Evolutionary conservation across 2,797 vertebrate species (phyloP).

Genomic region (Parauchenoglanis ngamensis): DNA sequence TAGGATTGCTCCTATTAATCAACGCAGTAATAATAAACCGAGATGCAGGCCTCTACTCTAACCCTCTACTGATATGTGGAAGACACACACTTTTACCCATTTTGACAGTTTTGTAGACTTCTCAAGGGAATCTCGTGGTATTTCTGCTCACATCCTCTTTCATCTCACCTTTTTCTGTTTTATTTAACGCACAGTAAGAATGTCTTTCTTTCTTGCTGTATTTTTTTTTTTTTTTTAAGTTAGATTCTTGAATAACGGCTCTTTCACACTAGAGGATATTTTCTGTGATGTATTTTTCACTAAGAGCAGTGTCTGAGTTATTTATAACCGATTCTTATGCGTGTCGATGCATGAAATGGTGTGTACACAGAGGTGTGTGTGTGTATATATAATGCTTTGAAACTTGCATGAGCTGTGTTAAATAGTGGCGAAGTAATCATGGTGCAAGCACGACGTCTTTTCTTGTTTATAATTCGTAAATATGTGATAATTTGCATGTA

Average conservation of each 20-base stretch:
- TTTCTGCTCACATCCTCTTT: constrained; percentile 60
- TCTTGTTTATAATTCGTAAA: too few relatives aligned
- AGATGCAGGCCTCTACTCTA: constrained; percentile 65
- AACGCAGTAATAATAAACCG: constrained; percentile 78
- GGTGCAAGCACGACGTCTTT: too few relatives aligned
- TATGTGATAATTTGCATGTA: too few relatives aligned
- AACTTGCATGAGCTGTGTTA: too few relatives aligned
- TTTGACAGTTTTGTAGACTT: constrained; percentile 64
- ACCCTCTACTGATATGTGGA: constrained; percentile 57
- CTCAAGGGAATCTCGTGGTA: constrained; percentile 63
- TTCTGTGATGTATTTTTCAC: neutral
- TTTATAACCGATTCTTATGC: neutral
- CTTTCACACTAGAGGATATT: neutral
- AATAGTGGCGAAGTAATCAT: too few relatives aligned
- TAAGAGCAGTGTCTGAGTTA: neutral
- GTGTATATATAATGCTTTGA: too few relatives aligned
- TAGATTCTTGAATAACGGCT: neutral
- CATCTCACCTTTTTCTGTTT: neutral
- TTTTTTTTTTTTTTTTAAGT: too few relatives aligned
- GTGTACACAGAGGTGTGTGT: too few relatives aligned
- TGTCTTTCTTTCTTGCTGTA: neutral
- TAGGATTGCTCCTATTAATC: constrained; percentile 80
- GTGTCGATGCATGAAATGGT: too few relatives aligned
- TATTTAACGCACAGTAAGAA: neutral
- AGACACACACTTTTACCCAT: constrained; percentile 52